These are phyloP conservation scores for Antheraea assamensis DNA, from an alignment of 2,888 invertebrate genomes.

Conservation along the genomic window DNA sequence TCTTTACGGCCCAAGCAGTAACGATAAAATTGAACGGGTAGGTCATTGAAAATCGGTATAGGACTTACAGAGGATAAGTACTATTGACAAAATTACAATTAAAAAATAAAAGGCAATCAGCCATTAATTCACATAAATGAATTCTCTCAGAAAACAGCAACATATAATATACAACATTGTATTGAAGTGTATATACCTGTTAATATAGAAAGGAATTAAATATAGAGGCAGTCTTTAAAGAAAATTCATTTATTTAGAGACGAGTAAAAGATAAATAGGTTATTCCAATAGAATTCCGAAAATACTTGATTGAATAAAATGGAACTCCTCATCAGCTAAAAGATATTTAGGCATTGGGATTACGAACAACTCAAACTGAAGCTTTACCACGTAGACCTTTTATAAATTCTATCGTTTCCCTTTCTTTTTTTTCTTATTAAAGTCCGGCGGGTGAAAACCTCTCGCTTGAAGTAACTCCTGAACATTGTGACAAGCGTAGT, in stretches of 20 bases:
- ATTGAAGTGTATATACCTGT: too few relatives aligned
- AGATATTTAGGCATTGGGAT: neutral
- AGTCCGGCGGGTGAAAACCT: slow-evolving; percentile 95
- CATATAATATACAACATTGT: too few relatives aligned
- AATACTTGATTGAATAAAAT: neutral
- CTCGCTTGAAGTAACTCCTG: slow-evolving; percentile 92
- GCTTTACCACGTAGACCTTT: neutral
- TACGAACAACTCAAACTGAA: neutral
- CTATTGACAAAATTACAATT: too few relatives aligned
- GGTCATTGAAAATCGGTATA: too few relatives aligned
- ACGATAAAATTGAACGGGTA: too few relatives aligned
- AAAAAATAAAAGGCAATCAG: too few relatives aligned
- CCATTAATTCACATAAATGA: too few relatives aligned
- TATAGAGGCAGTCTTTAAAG: neutral
- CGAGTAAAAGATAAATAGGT: neutral
- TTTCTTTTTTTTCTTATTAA: slow-evolving; percentile 93
- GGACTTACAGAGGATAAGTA: too few relatives aligned
- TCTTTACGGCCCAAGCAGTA: too few relatives aligned
- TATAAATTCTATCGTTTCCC: slow-evolving; percentile 78
- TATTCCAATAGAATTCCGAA: neutral
- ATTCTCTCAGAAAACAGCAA: too few relatives aligned
- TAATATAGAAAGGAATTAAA: neutral
- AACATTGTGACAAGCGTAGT: slow-evolving; percentile 96
- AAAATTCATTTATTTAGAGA: neutral
- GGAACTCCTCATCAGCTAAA: neutral